Percentiles rank a stretch among this genome's conserved stretches.
Evolutionary conservation across 1,140 invertebrate species (phyloP).

Genomic region (Philotrypesis tridentata): DNA sequence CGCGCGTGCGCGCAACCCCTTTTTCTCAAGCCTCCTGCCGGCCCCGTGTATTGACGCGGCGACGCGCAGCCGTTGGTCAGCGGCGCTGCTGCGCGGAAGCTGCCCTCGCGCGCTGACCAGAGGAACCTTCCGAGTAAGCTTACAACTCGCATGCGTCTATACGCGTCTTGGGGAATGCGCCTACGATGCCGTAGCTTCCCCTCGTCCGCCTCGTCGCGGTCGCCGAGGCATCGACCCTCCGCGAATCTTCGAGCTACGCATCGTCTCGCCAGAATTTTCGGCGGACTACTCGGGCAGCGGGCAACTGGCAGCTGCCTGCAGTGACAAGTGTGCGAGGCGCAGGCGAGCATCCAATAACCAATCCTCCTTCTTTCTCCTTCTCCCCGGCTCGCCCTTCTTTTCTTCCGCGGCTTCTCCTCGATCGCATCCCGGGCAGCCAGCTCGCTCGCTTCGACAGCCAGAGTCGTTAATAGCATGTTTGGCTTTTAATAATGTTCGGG

Average conservation of each 20-base stretch:
- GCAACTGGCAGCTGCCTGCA: constrained; percentile 24
- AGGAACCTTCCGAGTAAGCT: background rate
- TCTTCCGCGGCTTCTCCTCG: constrained; percentile 23
- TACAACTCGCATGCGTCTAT: too few species aligned
- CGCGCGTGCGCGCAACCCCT: constrained; percentile 69
- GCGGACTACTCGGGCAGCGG: too few species aligned
- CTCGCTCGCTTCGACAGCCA: constrained; percentile 25
- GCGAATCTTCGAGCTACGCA: too few species aligned
- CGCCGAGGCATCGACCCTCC: constrained; percentile 49
- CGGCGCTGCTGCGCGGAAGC: constrained; percentile 54
- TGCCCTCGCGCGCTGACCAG: background rate
- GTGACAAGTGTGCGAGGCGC: constrained; percentile 68
- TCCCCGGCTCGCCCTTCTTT: constrained; percentile 23
- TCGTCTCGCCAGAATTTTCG: too few species aligned
- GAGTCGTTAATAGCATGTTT: too few species aligned
- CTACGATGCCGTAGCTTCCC: constrained; percentile 63
- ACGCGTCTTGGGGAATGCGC: constrained; percentile 68
- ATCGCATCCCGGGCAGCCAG: constrained; percentile 20
- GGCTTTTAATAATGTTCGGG: too few species aligned
- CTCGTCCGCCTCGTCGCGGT: constrained; percentile 54
- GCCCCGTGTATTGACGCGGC: constrained; percentile 68
- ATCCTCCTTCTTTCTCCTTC: constrained; percentile 25
- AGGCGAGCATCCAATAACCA: constrained; percentile 68
- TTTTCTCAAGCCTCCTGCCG: constrained; percentile 55
- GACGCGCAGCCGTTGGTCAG: constrained; percentile 61